phyloP scores from a whole-genome alignment of 1,140 invertebrate species.

The Zaprionus camerounensis region DNA sequence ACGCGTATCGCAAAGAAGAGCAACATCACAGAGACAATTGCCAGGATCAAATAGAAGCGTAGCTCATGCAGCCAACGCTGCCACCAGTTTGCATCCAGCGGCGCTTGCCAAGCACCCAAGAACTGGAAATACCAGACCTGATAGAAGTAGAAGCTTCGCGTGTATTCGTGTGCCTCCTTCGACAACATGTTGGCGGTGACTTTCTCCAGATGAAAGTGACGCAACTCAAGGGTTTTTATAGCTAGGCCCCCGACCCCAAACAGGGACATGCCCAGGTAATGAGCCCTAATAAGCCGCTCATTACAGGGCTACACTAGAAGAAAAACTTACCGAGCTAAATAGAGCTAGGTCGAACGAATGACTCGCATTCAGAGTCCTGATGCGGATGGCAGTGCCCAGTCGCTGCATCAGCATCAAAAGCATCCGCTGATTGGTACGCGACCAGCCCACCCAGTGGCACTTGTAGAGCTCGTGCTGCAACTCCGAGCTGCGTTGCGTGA shows the following conservation, averaged over 20 bases:
- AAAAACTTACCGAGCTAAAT: conserved; percentile 63
- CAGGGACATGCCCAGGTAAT: conserved; percentile 17
- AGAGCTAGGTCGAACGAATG: conserved; percentile 61
- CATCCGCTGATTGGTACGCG: conserved; percentile 48
- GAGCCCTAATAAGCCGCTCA: conserved; percentile 56
- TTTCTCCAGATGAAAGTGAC: neutral
- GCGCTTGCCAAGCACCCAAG: conserved; percentile 53
- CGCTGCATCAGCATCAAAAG: conserved; percentile 69
- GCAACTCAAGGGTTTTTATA: conserved; percentile 46
- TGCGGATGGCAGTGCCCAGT: conserved; percentile 43
- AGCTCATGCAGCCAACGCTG: conserved; percentile 30
- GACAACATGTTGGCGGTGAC: conserved; percentile 39
- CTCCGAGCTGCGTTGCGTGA: conserved; percentile 55
- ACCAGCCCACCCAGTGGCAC: conserved; percentile 64
- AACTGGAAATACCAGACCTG: conserved; percentile 61
- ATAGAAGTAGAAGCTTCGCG: conserved; percentile 58
- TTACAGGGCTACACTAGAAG: conserved; percentile 48
- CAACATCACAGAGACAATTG: conserved; percentile 44
- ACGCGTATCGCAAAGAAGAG: conserved; percentile 58
- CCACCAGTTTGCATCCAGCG: neutral
- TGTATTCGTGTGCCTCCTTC: conserved; percentile 13
- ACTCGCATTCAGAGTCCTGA: conserved; percentile 66
- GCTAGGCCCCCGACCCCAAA: neutral
- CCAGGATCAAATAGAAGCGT: conserved; percentile 43
- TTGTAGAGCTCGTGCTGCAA: conserved; percentile 63